Conservation (phyloP, 2,797 vertebrate species). For the Coendou prehensilis region DNA sequence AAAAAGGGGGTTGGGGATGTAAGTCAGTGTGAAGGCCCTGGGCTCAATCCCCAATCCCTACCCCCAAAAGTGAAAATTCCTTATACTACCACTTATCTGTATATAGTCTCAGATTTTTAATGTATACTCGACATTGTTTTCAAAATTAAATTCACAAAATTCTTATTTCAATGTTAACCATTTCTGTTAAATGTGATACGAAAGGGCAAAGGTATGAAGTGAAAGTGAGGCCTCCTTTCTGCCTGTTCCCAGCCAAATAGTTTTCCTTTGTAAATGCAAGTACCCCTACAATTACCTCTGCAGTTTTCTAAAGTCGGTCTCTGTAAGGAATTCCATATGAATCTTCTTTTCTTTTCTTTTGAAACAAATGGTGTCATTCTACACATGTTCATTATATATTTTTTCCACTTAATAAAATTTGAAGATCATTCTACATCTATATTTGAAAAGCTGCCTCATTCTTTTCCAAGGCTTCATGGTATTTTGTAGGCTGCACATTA, state of each 20-base stretch:
- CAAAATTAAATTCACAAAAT: constrained; percentile 9
- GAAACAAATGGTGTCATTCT: not conserved
- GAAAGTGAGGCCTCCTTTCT: not conserved
- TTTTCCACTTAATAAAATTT: not conserved
- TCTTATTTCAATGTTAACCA: constrained; percentile 19
- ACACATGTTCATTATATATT: not conserved
- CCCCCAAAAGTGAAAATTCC: not conserved
- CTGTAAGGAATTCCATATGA: not conserved
- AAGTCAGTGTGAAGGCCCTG: not conserved
- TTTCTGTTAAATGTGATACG: not conserved
- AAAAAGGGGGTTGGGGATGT: not conserved
- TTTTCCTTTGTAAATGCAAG: not conserved
- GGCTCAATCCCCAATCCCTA: not conserved
- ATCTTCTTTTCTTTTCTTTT: not conserved
- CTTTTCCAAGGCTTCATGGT: not conserved
- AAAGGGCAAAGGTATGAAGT: not conserved
- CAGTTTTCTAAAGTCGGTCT: not conserved
- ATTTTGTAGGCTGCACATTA: not conserved
- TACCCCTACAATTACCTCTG: not conserved
- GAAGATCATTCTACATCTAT: not conserved
- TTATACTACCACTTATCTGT: not conserved
- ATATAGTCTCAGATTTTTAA: not conserved
- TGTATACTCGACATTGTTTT: not conserved
- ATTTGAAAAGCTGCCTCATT: not conserved
- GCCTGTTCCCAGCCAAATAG: not conserved